Base-by-base conservation (phyloP, 2,888 invertebrate genomes). In the Ornithoptera alexandrae region DNA sequence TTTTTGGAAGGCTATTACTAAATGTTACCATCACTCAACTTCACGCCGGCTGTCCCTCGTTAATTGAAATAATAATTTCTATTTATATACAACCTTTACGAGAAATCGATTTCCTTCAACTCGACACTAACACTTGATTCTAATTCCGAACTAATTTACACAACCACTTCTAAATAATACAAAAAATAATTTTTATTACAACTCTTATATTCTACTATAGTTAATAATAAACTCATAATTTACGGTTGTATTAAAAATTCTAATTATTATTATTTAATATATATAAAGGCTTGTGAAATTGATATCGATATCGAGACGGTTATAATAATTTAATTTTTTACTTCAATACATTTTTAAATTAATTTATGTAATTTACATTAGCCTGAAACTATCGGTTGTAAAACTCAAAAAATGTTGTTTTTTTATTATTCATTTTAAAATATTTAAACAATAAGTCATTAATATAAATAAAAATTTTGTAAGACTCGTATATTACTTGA, bases 261-360 rank as follows among this genome's bases (percentile, higher is more conserved):
- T 30, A 30, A 30, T 30, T 30, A 30, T 30, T 30, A 30, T 30
- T 30, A 30, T 30, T 30, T 30, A 30, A 30, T 30, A 30, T 30
- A 39, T 39, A 10, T 39, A 81, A 87, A 87, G 85, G 87, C 87
- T 88, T 88, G 87, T 88, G 88, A 88, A 85, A 10, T 39, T 10
- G 39, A 39, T 10, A 10, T 39, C 39, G 39, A 39, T 39, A 39
- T 30, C 39, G 39, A 39, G 39, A 39, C 39, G 39, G 39, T 39
- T 39, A 10, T 10, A 39, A 10, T 30, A 30, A 39, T 39, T 39
- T 39, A 10, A 39, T 39, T 39, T 39, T 30, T 17, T 50, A 50
- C 12, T 50, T 50, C 18, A 50, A 53, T 53, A 53, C 15, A 6
- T 18, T 15, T 15, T 53, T 53, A 18, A 7, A 53, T 53, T 53